Base-by-base conservation (phyloP, 2,113 vertebrate species). In the Coreoperca whiteheadi region DNA sequence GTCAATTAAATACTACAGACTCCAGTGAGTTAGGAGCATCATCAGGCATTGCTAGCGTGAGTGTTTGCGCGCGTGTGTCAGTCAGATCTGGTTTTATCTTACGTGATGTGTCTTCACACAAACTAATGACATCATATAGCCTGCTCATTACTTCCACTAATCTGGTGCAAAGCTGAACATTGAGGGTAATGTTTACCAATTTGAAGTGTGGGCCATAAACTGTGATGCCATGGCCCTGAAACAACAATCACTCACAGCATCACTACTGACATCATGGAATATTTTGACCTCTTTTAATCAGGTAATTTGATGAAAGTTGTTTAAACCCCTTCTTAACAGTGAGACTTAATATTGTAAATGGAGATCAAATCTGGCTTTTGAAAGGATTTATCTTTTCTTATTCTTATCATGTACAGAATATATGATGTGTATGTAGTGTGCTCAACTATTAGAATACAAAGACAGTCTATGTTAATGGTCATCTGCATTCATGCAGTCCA, bases 171-270 rank as follows among this genome's bases (percentile, higher is more conserved):
- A 85, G 70, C 63, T 46, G 53, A 79, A 37, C 41, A 11, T 2
- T 48, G 28, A 72, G 50, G 41, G 32, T 30, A 30, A 61, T 54
- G 79, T 89, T 89, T 79, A 64, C 60, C 60, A 16, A 37, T 67
- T 79, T 78, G 39, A 77, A 78, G 54, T 64, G 71, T 34, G 79
- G 77, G 85, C 79, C 56, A 84, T 93, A 91, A 94, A 93, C 53
- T 76, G 25, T 81, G 83, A 88, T 83, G 72, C 72, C 82, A 79
- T 54, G 53, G 53, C 28, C 39, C 73, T 84, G 43, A 87, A 70
- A 85, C 21, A 64, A 67, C 70, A 64, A 25, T 60, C 39, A 59
- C 60, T 68, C 39, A 4, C 71, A 74, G 46, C 78, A 77, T 60
- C 67, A 70, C 18, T 20, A 64, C 30, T 91, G 63, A 89, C 81